These are phyloP conservation scores for Icerya purchasi DNA, from an alignment of 2,888 invertebrate species.

Conservation along the genomic window DNA sequence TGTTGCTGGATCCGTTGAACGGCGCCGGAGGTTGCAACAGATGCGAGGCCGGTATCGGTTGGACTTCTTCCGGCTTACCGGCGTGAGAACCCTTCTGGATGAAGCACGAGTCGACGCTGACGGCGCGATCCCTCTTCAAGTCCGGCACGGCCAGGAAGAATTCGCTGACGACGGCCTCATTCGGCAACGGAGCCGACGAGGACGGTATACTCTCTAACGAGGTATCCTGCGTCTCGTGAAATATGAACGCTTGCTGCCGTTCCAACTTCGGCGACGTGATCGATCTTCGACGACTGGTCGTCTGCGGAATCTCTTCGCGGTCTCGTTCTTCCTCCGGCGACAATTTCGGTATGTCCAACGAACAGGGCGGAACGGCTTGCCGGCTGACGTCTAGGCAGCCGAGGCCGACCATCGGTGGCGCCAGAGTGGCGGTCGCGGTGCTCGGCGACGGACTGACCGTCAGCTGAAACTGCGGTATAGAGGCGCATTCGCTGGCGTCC, in stretches of 20 bases:
- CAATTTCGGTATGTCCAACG: conserved; percentile 17
- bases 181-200: conserved; percentile 6
- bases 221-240: conserved; percentile 33
- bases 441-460: conserved; percentile 40
- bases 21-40: conserved; percentile 41
- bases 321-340: conserved; percentile 26
- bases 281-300: conserved; percentile 43
- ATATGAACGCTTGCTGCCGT: conserved; percentile 62
- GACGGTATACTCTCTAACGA: conserved; percentile 27
- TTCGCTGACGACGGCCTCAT: conserved; percentile 35
- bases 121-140: conserved; percentile 60
- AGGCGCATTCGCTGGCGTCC: conserved; percentile 14
- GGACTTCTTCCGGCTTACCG: conserved; percentile 44
- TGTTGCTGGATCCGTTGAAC: conserved; percentile 26
- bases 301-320: conserved; percentile 30
- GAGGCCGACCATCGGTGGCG: conserved; percentile 14
- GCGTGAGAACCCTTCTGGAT: conserved; percentile 46
- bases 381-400: conserved; percentile 5
- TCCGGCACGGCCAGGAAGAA: conserved; percentile 64
- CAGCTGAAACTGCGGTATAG: conserved; percentile 33
- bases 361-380: conserved; percentile 11
- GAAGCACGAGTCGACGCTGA: conserved; percentile 71
- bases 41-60: conserved; percentile 33
- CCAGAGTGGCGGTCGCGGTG: conserved; percentile 23
- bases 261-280: conserved; percentile 34